Conservation (phyloP, 2,113 vertebrate species). For the Lagopus leucura region DNA sequence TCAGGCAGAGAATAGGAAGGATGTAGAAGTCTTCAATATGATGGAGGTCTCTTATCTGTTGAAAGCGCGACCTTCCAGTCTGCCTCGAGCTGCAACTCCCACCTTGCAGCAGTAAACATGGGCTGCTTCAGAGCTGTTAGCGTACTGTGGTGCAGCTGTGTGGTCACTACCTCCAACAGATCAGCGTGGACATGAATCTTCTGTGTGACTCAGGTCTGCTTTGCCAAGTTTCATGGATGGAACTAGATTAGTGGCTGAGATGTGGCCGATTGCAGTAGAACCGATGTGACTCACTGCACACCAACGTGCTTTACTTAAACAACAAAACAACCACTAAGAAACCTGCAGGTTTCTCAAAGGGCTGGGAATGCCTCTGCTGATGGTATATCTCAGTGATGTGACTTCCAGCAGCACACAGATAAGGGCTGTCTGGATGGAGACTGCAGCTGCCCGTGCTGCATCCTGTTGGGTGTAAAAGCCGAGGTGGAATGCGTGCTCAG, state of each 20-base stretch:
- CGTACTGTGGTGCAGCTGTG: not conserved
- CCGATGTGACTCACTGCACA: not conserved
- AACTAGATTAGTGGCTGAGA: not conserved
- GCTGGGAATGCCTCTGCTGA: not conserved
- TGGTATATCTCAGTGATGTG: not conserved
- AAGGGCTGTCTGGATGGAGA: not conserved
- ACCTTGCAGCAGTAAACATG: not conserved
- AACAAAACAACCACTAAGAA: not conserved
- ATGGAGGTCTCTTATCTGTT: not conserved
- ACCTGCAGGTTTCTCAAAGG: not conserved
- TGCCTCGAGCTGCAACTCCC: not conserved
- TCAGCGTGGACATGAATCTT: not conserved
- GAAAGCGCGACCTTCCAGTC: not conserved
- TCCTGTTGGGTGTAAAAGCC: constrained; percentile 83
- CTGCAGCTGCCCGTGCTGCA: constrained; percentile 62
- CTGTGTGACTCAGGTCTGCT: not conserved
- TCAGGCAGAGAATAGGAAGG: constrained; percentile 26
- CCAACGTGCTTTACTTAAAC: not conserved
- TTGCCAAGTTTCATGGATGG: not conserved
- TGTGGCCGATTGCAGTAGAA: not conserved
- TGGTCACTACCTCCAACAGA: not conserved
- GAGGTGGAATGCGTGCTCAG: constrained; percentile 85
- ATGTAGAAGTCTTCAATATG: not conserved
- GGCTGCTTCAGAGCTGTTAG: not conserved
- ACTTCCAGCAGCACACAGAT: not conserved